Evolutionary conservation across 2,113 vertebrate species (phyloP), one percentile per base, ranked within the genome.

Genomic region (Paralichthys olivaceus): DNA sequence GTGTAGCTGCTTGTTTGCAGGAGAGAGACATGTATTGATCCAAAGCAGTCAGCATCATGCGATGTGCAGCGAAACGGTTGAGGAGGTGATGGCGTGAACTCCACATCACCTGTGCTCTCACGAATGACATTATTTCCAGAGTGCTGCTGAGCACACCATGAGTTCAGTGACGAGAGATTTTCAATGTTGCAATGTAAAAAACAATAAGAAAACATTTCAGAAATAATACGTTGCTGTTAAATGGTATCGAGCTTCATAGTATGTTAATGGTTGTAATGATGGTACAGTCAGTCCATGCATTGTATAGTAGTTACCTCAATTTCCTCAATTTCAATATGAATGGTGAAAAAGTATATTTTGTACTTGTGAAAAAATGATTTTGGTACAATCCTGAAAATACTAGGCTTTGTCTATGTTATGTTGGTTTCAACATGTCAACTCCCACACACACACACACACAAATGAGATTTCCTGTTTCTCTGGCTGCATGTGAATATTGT

Each of bases 201-300:
- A 75, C 25, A 53, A 57, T 43, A 64, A 56, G 7, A 29, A 71
- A 11, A 4, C 63, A 79, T 87, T 85, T 85, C 78, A 74, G 49
- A 47, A 63, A 51, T 23, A 17, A 72, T 58, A 2, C 75, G 26
- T 86, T 80, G 61, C 68, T 80, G 64, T 82, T 73, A 68, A 77
- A 64, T 66, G 65, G 69, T 86, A 60, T 75, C 80, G 66, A 82
- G 20, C 54, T 67, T 57, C 32, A 40, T 72, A 28, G 61, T 77
- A 55, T 69, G 56, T 74, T 49, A 7, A 71, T 75, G 56, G 79
- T 85, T 58, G 68, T 76, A n/a, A 79, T 68, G 78, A 0, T 85
- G 79, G 69, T 69, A 75, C 58, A 40, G 61, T 84, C 47, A 56
- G 23, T 75, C 56, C 72, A 83, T 79, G 80, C 74, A 79, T 87